Conservation (phyloP, 2,888 invertebrate species). For the Alcis repandata region DNA sequence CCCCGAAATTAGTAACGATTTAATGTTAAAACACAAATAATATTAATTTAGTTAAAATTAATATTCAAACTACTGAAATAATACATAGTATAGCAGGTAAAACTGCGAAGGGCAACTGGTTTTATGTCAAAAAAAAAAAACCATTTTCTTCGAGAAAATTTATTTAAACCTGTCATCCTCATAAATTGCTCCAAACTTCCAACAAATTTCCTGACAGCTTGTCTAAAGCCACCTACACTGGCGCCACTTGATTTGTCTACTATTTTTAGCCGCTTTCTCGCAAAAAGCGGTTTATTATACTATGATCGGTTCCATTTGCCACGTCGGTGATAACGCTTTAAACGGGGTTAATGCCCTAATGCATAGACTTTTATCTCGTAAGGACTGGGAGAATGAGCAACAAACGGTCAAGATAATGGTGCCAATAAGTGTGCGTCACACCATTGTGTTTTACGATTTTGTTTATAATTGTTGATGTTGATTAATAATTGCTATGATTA, state of each 20-base stretch:
- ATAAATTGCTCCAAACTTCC: constrained; percentile 9
- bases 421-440: too few species aligned
- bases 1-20: too few species aligned
- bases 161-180: constrained; percentile 11
- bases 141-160: background rate
- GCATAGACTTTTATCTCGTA: too few species aligned
- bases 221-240: constrained; percentile 23
- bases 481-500: too few species aligned
- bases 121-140: background rate
- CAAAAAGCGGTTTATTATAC: constrained; percentile 67
- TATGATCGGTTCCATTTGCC: constrained; percentile 57
- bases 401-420: too few species aligned
- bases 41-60: too few species aligned
- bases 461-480: too few species aligned
- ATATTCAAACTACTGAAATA: too few species aligned
- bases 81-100: background rate
- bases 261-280: constrained; percentile 50
- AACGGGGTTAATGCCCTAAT: constrained; percentile 66
- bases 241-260: constrained; percentile 45
- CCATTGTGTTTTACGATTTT: too few species aligned
- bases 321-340: constrained; percentile 50
- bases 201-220: background rate
- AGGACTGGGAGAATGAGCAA: too few species aligned
- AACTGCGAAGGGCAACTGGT: background rate
- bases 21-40: too few species aligned